phyloP scores from a whole-genome alignment of 2,113 vertebrate species.

The Ellobius talpinus region DNA sequence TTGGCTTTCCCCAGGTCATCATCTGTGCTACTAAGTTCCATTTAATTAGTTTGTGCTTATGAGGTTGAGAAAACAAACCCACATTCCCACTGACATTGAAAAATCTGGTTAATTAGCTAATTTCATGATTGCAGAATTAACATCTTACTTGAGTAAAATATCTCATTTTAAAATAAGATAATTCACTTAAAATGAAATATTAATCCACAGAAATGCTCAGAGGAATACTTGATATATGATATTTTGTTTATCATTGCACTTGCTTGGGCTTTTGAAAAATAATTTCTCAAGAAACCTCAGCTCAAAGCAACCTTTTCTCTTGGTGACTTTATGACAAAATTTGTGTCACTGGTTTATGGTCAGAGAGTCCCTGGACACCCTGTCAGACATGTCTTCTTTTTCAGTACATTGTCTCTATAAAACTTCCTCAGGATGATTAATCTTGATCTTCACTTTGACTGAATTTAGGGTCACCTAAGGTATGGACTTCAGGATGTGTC shows the following conservation, averaged over 20 bases:
- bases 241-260: constrained; percentile 27
- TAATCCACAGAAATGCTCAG: neutral
- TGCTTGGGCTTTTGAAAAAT: neutral
- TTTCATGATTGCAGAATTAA: constrained; percentile 73
- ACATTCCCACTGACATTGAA: constrained; percentile 53
- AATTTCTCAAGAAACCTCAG: neutral
- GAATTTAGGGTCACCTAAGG: neutral
- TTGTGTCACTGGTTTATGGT: neutral
- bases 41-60: constrained; percentile 62
- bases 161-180: constrained; percentile 65
- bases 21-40: constrained; percentile 18
- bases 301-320: neutral
- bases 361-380: neutral
- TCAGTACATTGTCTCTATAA: neutral
- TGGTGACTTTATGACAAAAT: neutral
- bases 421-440: neutral
- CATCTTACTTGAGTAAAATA: constrained; percentile 65
- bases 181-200: constrained; percentile 58
- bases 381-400: neutral
- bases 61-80: constrained; percentile 32
- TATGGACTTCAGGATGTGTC: neutral
- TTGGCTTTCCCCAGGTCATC: neutral
- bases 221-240: constrained; percentile 36
- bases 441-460: neutral
- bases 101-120: constrained; percentile 70